Evolutionary conservation across 2,888 invertebrate genomes (phyloP).

Genomic region (Caenorhabditis drosophilae): DNA sequence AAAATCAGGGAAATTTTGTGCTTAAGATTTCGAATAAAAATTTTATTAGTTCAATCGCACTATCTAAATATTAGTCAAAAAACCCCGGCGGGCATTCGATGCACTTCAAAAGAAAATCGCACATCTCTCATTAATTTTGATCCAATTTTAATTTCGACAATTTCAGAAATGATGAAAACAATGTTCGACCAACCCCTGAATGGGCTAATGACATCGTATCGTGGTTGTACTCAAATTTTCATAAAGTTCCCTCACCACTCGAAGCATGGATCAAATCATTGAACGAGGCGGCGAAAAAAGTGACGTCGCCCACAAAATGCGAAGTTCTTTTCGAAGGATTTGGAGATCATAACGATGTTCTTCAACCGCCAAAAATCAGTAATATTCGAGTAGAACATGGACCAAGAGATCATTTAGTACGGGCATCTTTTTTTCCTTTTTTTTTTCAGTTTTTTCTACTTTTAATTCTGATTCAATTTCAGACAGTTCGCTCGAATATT

Average conservation of each 20-base stretch:
- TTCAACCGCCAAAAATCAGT: slow-evolving; percentile 55
- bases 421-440: no score
- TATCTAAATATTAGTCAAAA: not conserved
- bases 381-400: slow-evolving; percentile 58
- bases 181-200: no score
- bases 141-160: not conserved
- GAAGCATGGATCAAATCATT: slow-evolving; percentile 71
- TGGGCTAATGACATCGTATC: slow-evolving; percentile 61
- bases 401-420: slow-evolving; percentile 60
- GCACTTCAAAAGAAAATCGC: no score
- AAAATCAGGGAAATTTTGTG: not conserved
- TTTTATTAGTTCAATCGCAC: not conserved
- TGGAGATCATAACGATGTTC: slow-evolving; percentile 50
- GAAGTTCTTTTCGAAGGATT: slow-evolving; percentile 66
- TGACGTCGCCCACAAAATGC: slow-evolving; percentile 63
- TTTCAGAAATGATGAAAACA: slow-evolving; percentile 14
- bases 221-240: slow-evolving; percentile 59
- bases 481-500: slow-evolving; percentile 56
- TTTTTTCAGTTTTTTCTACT: no score
- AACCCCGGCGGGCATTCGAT: no score
- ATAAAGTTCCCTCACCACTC: slow-evolving; percentile 60
- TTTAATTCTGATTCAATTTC: no score
- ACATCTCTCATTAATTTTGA: no score
- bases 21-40: not conserved
- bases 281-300: slow-evolving; percentile 71